A percentile compares a stretch with the other conserved stretches of the same genome.
Conservation (phyloP, 2,888 invertebrate genomes). For the Blastobasis lacticolella region DNA sequence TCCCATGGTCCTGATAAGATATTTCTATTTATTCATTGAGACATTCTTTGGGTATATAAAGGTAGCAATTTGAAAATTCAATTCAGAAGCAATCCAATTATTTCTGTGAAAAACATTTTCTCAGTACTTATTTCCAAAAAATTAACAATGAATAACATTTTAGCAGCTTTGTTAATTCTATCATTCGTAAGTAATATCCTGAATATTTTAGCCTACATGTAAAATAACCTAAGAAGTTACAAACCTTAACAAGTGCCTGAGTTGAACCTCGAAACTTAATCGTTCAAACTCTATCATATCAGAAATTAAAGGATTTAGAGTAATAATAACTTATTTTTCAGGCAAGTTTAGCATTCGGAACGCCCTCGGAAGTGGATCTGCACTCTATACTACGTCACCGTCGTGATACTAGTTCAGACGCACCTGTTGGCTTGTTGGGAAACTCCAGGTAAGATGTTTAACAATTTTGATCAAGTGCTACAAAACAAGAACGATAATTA, state of each 20-base stretch:
- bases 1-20: slow-evolving; percentile 38
- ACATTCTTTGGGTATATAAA: slow-evolving; percentile 20
- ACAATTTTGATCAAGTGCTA: too few relatives aligned
- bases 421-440: background rate
- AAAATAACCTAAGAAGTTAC: too few relatives aligned
- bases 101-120: background rate
- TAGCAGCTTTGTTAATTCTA: slow-evolving; percentile 26
- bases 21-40: slow-evolving; percentile 10
- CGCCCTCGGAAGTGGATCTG: slow-evolving; percentile 19
- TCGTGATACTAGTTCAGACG: slow-evolving; percentile 10
- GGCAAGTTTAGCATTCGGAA: slow-evolving; percentile 27
- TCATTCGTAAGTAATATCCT: slow-evolving; percentile 25
- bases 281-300: too few relatives aligned
- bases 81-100: background rate
- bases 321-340: slow-evolving; percentile 9
- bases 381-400: slow-evolving; percentile 24
- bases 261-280: too few relatives aligned
- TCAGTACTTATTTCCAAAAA: background rate
- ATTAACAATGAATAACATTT: slow-evolving; percentile 31
- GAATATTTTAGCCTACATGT: background rate
- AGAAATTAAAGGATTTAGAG: too few relatives aligned
- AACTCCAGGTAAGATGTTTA: background rate
- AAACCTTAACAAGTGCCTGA: too few relatives aligned
- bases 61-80: slow-evolving; percentile 40
- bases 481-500: too few relatives aligned